phyloP scores from a whole-genome alignment of 2,113 vertebrate genomes.

The Cranoglanis bouderius region DNA sequence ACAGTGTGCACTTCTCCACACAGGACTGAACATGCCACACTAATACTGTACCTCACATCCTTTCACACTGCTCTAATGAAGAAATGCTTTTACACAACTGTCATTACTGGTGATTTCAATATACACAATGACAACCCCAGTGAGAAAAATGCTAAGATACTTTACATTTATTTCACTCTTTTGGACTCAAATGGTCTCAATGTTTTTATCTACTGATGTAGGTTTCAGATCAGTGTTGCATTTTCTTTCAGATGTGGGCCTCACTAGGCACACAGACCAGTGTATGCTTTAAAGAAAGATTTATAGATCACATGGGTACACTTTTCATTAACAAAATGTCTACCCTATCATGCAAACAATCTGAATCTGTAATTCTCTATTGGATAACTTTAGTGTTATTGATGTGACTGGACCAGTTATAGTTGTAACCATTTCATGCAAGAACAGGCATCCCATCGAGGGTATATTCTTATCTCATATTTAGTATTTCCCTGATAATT shows the following conservation, averaged over 20 bases:
- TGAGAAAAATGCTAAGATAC: not conserved
- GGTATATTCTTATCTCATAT: not conserved
- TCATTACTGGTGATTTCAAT: not conserved
- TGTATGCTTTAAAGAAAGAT: not conserved
- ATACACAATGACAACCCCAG: not conserved
- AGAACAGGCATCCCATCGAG: not conserved
- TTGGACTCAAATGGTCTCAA: not conserved
- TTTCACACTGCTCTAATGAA: constrained; percentile 10
- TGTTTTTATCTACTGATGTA: not conserved
- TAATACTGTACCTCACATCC: not conserved
- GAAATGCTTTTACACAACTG: not conserved
- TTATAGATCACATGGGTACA: not conserved
- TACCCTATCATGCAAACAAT: not conserved
- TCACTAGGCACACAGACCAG: not conserved
- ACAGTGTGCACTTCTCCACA: constrained; percentile 33
- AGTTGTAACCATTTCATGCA: not conserved
- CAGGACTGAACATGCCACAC: constrained; percentile 16
- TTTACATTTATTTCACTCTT: not conserved
- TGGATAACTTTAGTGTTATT: not conserved
- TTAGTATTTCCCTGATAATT: too few species aligned
- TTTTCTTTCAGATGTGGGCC: not conserved
- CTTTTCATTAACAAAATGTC: not conserved
- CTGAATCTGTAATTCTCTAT: not conserved
- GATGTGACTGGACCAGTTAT: not conserved
- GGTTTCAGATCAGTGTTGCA: not conserved